Evolutionary conservation across 2,113 vertebrate species (phyloP).

Genomic region (Glaucomys volans): DNA sequence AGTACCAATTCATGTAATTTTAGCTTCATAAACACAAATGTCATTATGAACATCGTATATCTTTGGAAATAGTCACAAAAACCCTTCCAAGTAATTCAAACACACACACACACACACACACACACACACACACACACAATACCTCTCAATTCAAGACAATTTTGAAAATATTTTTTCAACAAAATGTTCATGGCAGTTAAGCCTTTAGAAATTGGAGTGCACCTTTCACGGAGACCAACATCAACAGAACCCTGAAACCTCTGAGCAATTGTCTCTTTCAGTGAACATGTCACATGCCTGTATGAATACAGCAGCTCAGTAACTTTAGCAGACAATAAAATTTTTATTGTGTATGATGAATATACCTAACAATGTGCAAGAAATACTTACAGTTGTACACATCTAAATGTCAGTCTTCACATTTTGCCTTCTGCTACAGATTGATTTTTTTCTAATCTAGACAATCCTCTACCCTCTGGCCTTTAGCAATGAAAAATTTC

Average conservation of each 20-base stretch:
- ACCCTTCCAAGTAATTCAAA: background rate
- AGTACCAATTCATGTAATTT: background rate
- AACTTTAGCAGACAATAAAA: background rate
- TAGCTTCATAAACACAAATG: background rate
- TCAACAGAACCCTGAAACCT: background rate
- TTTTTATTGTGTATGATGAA: background rate
- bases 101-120: too few relatives aligned
- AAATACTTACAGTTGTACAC: background rate
- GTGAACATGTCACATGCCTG: background rate
- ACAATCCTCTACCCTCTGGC: background rate
- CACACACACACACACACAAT: background rate
- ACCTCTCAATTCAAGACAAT: background rate
- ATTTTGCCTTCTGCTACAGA: background rate
- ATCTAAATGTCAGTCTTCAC: background rate
- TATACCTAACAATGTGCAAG: background rate
- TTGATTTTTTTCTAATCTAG: background rate
- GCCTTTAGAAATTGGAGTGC: background rate
- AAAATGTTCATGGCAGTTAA: background rate
- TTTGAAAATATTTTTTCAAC: background rate
- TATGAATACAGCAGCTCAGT: background rate
- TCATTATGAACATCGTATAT: background rate
- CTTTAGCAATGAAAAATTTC: background rate
- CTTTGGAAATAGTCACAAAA: background rate
- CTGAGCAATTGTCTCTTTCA: background rate
- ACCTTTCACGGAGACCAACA: background rate